These are phyloP conservation scores for Malacosoma neustria DNA, from an alignment of 2,888 invertebrate species.

Conservation along the genomic window DNA sequence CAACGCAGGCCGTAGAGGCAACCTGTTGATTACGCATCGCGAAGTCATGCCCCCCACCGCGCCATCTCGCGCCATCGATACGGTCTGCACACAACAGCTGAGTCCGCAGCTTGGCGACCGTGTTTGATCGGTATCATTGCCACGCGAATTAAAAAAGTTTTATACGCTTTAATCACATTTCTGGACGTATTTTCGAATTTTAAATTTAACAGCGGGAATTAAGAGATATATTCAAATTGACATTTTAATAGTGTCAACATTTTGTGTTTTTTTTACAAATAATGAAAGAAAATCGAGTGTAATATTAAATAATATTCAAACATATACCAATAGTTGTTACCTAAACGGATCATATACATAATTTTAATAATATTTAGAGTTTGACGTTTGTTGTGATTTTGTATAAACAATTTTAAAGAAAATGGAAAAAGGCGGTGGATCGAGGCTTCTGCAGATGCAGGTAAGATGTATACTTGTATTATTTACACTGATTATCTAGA, in stretches of 20 bases:
- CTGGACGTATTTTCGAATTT: slow-evolving; percentile 19
- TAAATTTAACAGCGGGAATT: slow-evolving; percentile 22
- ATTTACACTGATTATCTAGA: too few relatives aligned
- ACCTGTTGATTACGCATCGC: slow-evolving; percentile 54
- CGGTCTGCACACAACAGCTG: slow-evolving; percentile 33
- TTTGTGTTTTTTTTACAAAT: slow-evolving; percentile 35
- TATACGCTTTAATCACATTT: slow-evolving; percentile 9
- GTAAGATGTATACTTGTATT: too few relatives aligned
- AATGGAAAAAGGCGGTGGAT: slow-evolving; percentile 60
- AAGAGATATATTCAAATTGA: slow-evolving; percentile 7
- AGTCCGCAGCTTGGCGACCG: slow-evolving; percentile 48
- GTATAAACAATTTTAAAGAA: slow-evolving; percentile 23
- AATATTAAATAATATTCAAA: slow-evolving; percentile 23
- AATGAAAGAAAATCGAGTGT: slow-evolving; percentile 43
- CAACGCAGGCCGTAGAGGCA: slow-evolving; percentile 47
- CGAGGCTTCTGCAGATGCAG: slow-evolving; percentile 64
- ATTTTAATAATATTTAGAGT: too few relatives aligned
- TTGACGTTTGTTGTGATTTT: slow-evolving; percentile 34
- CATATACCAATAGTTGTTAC: too few relatives aligned
- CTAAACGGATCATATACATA: too few relatives aligned
- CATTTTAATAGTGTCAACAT: slow-evolving; percentile 47
- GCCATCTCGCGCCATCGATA: slow-evolving; percentile 37
- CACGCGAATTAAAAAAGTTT: slow-evolving; percentile 13
- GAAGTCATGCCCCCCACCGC: slow-evolving; percentile 48
- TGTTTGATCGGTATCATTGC: slow-evolving; percentile 51